Conservation (phyloP, 2,113 vertebrate species). For the Perca flavescens region DNA sequence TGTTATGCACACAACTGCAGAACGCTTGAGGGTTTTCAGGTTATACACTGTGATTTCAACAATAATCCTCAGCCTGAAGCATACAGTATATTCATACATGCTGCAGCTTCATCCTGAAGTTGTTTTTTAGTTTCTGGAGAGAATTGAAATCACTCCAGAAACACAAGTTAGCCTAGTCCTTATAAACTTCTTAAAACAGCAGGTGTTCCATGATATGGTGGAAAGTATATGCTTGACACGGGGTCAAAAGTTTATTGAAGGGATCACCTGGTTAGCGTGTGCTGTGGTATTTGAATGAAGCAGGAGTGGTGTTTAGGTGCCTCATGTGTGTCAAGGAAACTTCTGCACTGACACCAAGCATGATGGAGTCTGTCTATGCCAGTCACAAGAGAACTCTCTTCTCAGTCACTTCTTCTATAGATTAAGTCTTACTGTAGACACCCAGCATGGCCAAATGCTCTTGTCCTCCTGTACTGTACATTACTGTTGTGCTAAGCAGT, state of each 20-base stretch:
- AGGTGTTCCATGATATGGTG: conserved; percentile 9
- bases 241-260: neutral
- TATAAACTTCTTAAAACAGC: neutral
- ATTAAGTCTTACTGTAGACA: neutral
- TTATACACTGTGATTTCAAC: neutral
- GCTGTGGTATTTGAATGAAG: neutral
- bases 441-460: neutral
- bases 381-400: neutral
- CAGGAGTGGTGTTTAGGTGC: neutral
- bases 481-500: neutral
- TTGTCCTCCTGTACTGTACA: neutral
- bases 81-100: neutral
- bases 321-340: neutral
- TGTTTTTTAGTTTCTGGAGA: neutral
- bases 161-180: no score
- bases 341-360: neutral
- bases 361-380: neutral
- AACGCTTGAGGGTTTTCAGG: neutral
- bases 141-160: neutral
- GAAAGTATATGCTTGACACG: neutral
- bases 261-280: neutral
- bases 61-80: neutral
- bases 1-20: neutral
- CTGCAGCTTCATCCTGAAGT: neutral
- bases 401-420: neutral